Evolutionary conservation across 2,113 vertebrate species (phyloP).

Genomic region (Archocentrus centrarchus): DNA sequence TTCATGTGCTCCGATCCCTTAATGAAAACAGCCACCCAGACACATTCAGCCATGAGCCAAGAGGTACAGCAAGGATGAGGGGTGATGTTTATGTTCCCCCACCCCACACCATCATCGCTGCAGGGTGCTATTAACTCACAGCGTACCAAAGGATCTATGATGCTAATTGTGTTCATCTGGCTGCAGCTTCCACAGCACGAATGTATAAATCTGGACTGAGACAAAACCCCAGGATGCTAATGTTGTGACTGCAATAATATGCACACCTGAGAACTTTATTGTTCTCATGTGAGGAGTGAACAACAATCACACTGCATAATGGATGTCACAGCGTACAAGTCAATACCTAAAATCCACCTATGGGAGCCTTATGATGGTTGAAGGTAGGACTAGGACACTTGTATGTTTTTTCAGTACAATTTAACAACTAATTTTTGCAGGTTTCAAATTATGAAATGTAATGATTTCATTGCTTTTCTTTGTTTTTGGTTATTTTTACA

Average conservation of each 20-base stretch:
- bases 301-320: not conserved
- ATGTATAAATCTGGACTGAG: conserved; percentile 1
- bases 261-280: conserved; percentile 29
- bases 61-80: not conserved
- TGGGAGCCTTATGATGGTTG: not conserved
- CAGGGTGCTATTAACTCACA: conserved; percentile 59
- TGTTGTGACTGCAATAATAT: conserved; percentile 23
- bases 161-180: conserved; percentile 46
- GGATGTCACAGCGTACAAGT: not conserved
- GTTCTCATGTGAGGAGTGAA: not conserved
- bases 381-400: not conserved
- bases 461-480: not conserved
- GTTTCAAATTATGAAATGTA: not conserved
- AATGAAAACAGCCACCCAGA: conserved; percentile 60
- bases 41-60: conserved; percentile 40
- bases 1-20: conserved; percentile 18
- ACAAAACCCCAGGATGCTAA: not conserved
- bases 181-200: conserved; percentile 8
- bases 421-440: not conserved
- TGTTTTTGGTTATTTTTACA: not conserved
- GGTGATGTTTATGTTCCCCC: conserved; percentile 3
- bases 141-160: conserved; percentile 11
- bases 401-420: not conserved
- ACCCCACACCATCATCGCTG: conserved; percentile 24
- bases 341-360: not conserved